Base-by-base conservation (phyloP, 2,113 vertebrate species). In the Ageneiosus marmoratus region DNA sequence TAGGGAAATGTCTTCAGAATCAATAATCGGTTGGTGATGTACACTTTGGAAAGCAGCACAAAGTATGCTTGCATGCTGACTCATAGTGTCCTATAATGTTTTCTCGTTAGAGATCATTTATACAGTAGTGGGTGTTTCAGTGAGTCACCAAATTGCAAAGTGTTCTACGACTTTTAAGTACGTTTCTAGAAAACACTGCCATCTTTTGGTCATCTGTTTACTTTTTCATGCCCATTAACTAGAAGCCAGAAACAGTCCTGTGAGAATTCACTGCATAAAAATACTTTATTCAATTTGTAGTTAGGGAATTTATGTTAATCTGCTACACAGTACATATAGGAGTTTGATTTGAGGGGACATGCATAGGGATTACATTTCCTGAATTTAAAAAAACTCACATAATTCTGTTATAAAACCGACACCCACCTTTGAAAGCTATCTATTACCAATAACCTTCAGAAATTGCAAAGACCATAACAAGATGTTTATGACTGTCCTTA, bases 111-210 rank as follows among this genome's bases (percentile, higher is more conserved):
- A 74, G 76, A 75, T 87, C 55, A 69, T 72, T 85, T 83, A 77
- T 80, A 41, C 37, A 41, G 37, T 41, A 60, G 86, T 76, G 53
- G 72, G 69, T 18, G 41, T 48, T 80, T 62, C 51, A 29, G 63
- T 80, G 80, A 85, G 70, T 87, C 86, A 87, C 67, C 74, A 67
- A 82, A 73, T 48, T 80, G n/a, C 79, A 73, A 65, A 27, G 53
- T 46, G 24, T 77, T 55, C 72, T 84, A 79, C 29, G 51, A 48
- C 41, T 27, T 62, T 69, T 56, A 46, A 73, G 51, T 18, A 65
- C 22, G 34, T 72, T 76, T 79, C 18, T 8, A n/a, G 76, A 81
- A 51, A 85, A 87, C 78, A 70, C 81, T 83, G 86, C 86, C 86
- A 85, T 60, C 86, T 85, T 72, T 73, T 85, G 84, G 84, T 37